Evolutionary conservation across 2,797 vertebrate species (phyloP), one percentile per base, ranked within the genome.

Genomic region (Gadopsis marmoratus): DNA sequence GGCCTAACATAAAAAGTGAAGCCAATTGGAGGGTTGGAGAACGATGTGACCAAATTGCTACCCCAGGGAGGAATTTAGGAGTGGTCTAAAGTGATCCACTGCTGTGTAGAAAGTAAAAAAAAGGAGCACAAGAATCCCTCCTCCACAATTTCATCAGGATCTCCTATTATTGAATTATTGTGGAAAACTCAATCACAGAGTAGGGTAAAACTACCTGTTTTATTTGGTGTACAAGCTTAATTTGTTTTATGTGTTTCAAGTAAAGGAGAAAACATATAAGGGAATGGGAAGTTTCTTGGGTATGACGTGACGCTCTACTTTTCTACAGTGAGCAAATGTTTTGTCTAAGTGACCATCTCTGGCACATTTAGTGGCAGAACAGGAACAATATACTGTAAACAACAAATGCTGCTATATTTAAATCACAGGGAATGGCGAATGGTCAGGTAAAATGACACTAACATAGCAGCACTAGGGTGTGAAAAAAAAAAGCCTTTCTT

Each of bases 181-280:
- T 74, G 64, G 75, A 68, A 83, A 87, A 87, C 47, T 63, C 6
- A 75, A 66, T 55, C 55, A 60, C 39, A 45, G 37, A 69, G 65
- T 53, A 51, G 31, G 50, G 64, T 66, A n/a, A 65, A 76, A 62
- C 11, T 10, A 53, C 37, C 10, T 0, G 11, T 69, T 66, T 76
- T 45, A 86, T 78, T 76, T 71, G 13, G 5, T 60, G 50, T 56
- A 31, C 29, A 48, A 66, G 45, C 54, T 39, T 58, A 31, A 72
- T 56, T 55, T 39, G n/a, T 74, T 76, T 74, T 45, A 29, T 19
- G 13, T 0, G 5, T 72, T 39, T 74, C 10, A 51, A 64, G 43
- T 59, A 10, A 67, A 76, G 10, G 19, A 56, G n/a, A 33, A 73
- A 65, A 66, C 45, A 54, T 37, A 21, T 26, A 48, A 11, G 4